Evolutionary conservation across 2,113 vertebrate genomes (phyloP).

Genomic region (Ranitomeya imitator): DNA sequence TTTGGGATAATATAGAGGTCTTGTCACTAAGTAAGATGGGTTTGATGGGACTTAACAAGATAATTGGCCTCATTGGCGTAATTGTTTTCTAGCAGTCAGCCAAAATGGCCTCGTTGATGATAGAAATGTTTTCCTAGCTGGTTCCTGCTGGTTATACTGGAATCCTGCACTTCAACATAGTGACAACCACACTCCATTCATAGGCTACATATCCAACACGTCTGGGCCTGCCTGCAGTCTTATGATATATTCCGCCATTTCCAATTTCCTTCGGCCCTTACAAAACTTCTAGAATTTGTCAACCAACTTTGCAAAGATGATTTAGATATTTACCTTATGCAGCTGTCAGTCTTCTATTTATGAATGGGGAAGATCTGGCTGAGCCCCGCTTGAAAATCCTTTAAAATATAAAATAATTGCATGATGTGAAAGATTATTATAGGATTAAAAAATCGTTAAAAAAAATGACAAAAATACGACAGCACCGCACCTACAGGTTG

Average conservation of each 20-base stretch:
- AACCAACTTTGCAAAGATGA: background rate
- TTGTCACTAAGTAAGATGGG: background rate
- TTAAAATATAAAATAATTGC: too few relatives aligned
- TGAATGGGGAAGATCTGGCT: too few relatives aligned
- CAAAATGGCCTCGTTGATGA: background rate
- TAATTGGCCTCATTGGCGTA: slow-evolving; percentile 33
- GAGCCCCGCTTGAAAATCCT: too few relatives aligned
- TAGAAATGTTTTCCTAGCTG: background rate
- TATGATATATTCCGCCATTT: too few relatives aligned
- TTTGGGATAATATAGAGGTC: background rate
- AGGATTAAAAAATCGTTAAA: too few relatives aligned
- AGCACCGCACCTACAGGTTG: too few relatives aligned
- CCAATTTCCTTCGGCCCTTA: background rate
- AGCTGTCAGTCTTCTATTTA: background rate
- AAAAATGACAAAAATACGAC: too few relatives aligned
- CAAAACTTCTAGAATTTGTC: background rate
- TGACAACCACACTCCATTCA: background rate
- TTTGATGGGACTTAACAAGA: slow-evolving; percentile 8
- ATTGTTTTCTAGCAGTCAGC: slow-evolving; percentile 13
- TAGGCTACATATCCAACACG: background rate
- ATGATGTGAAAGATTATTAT: too few relatives aligned
- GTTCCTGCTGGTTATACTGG: background rate
- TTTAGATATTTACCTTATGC: background rate
- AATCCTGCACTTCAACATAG: background rate
- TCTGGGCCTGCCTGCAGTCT: background rate